These are phyloP conservation scores for Sylvicapra grimmia DNA, from an alignment of 2,113 vertebrate genomes.

Conservation along the genomic window DNA sequence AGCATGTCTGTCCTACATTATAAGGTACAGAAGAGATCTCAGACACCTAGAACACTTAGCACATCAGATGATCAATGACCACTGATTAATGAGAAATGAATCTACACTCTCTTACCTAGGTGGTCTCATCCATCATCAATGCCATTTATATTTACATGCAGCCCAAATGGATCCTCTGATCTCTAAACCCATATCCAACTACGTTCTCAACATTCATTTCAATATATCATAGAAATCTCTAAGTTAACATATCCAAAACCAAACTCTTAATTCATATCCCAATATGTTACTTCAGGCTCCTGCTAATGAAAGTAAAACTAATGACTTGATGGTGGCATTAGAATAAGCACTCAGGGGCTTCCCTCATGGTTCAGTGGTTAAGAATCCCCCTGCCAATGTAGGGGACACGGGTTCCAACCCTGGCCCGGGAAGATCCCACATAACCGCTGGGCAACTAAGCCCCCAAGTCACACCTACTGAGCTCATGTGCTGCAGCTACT, in stretches of 20 bases:
- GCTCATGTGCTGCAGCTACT: not conserved
- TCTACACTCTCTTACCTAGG: not conserved
- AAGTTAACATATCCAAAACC: not conserved
- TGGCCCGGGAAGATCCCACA: not conserved
- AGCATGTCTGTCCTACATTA: not conserved
- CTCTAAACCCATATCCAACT: not conserved
- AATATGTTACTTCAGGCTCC: not conserved
- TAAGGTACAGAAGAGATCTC: not conserved
- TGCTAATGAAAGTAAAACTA: not conserved
- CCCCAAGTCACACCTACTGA: not conserved
- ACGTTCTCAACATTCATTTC: not conserved
- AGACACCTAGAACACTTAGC: not conserved
- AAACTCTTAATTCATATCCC: not conserved
- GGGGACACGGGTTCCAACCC: not conserved
- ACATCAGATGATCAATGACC: not conserved
- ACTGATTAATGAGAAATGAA: not conserved
- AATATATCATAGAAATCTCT: not conserved
- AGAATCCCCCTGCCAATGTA: not conserved
- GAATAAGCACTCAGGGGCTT: not conserved
- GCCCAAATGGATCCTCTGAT: not conserved
- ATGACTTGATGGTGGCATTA: not conserved
- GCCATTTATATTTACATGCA: not conserved
- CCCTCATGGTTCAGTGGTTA: not conserved
- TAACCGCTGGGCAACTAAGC: rapidly evolving
- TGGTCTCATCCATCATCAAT: not conserved